These are phyloP conservation scores for Sepioteuthis lessoniana DNA, from an alignment of 2,888 invertebrate genomes.

Conservation along the genomic window DNA sequence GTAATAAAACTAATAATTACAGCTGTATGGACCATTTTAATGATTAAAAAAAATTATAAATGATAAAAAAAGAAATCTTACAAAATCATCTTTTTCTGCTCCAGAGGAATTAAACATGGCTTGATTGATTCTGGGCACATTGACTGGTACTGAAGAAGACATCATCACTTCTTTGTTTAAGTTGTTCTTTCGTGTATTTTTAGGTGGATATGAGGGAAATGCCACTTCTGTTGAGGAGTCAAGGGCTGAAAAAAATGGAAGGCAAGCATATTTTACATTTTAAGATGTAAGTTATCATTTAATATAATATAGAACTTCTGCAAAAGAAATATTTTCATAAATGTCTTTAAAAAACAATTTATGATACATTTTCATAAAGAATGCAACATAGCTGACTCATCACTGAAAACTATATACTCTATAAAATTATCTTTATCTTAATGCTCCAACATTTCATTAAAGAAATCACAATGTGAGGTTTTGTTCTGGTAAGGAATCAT, in stretches of 20 bases:
- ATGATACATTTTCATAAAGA: no score
- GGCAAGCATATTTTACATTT: background rate
- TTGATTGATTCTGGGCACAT: conserved; percentile 40
- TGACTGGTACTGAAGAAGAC: conserved; percentile 42
- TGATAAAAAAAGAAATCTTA: background rate
- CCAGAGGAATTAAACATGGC: conserved; percentile 38
- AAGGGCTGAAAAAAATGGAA: background rate
- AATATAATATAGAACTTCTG: background rate
- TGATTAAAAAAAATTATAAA: no score
- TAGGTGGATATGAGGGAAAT: background rate
- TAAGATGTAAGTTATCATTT: background rate
- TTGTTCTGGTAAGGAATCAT: no score
- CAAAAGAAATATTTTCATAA: no score
- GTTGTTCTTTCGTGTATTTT: background rate
- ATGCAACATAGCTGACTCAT: no score
- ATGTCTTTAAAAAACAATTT: no score
- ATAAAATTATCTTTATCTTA: no score
- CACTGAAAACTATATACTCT: no score
- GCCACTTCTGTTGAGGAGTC: conserved; percentile 43
- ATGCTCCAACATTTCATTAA: no score
- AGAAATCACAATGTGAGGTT: no score
- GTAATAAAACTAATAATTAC: no score
- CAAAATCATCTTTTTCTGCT: conserved; percentile 34
- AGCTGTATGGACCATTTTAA: no score
- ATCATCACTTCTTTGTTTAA: background rate